phyloP scores from a whole-genome alignment of 2,797 vertebrate genomes.

The Acrossocheilus wenchowensis region DNA sequence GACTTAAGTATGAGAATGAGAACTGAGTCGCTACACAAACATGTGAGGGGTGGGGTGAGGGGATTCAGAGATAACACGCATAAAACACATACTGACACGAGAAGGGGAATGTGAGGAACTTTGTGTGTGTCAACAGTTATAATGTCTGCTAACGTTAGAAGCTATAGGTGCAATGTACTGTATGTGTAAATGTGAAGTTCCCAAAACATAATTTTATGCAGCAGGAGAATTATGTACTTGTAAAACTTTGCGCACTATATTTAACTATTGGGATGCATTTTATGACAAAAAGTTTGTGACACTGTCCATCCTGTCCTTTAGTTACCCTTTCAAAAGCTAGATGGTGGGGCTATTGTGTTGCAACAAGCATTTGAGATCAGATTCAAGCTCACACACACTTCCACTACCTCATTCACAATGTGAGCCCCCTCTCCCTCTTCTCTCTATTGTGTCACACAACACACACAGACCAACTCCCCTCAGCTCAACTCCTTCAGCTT shows the following conservation, averaged over 20 bases:
- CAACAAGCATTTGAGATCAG: constrained; percentile 24
- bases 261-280: background rate
- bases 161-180: background rate
- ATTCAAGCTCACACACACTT: constrained; percentile 10
- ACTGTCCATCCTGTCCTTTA: constrained; percentile 26
- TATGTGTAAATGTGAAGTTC: background rate
- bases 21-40: constrained; percentile 40
- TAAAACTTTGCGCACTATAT: background rate
- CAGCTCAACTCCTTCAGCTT: background rate
- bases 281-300: background rate
- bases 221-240: background rate
- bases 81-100: constrained; percentile 25
- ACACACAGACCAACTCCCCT: background rate
- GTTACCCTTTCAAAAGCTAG: constrained; percentile 39
- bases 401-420: background rate
- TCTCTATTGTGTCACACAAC: constrained; percentile 12
- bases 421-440: constrained; percentile 1
- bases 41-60: constrained; percentile 31
- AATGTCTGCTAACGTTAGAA: constrained; percentile 1
- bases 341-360: constrained; percentile 24
- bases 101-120: constrained; percentile 1
- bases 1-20: constrained; percentile 38
- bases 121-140: constrained; percentile 2
- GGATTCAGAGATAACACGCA: constrained; percentile 31
- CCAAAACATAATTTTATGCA: background rate